phyloP scores from a whole-genome alignment of 2,113 vertebrate genomes.

The Gobius niger region DNA sequence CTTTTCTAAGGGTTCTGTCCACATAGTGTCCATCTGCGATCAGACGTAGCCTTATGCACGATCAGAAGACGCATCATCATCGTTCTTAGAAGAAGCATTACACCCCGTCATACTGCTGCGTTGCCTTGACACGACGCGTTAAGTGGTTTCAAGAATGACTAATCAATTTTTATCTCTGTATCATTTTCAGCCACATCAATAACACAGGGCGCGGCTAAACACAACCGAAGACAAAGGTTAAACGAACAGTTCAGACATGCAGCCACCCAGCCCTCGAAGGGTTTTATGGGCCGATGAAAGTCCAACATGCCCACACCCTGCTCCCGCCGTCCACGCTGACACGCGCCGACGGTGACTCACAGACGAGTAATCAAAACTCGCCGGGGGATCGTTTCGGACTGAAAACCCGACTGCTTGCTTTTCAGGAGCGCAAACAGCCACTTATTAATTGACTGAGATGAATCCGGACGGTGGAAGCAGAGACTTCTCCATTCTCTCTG shows the following conservation, averaged over 20 bases:
- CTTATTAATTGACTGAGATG: neutral
- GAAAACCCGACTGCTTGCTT: constrained; percentile 1
- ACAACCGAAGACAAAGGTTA: constrained; percentile 7
- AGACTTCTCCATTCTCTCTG: neutral
- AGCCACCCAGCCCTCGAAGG: constrained; percentile 9
- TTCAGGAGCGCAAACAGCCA: constrained; percentile 21
- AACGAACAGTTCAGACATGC: constrained; percentile 15
- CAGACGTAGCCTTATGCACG: too few species aligned
- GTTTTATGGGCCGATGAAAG: constrained; percentile 29
- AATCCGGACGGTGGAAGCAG: too few species aligned
- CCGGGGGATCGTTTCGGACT: neutral
- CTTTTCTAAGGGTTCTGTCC: too few species aligned
- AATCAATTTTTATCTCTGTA: constrained; percentile 46
- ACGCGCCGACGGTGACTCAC: constrained; percentile 39
- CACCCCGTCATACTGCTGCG: neutral
- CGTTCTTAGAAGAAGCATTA: neutral
- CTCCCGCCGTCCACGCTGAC: constrained; percentile 19
- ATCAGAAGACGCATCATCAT: too few species aligned
- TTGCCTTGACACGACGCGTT: constrained; percentile 24
- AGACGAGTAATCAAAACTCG: constrained; percentile 20
- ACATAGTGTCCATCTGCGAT: too few species aligned
- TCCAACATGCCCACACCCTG: constrained; percentile 34
- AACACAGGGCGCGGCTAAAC: constrained; percentile 14
- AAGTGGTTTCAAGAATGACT: constrained; percentile 37
- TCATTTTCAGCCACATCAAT: constrained; percentile 45